Conservation (phyloP, 2,888 invertebrate species). For the Willowsia nigromaculata region DNA sequence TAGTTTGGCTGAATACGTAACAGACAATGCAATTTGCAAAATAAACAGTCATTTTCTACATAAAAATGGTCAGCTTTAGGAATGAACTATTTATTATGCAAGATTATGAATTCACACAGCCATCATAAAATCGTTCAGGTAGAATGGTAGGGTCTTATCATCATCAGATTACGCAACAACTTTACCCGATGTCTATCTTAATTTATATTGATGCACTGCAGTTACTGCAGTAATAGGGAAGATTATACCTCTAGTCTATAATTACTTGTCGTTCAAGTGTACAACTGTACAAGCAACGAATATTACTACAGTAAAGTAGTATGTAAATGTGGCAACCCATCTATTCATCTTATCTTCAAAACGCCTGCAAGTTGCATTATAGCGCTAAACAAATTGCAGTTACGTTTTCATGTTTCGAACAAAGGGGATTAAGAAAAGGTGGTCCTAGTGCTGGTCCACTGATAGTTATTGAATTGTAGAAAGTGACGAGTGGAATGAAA, state of each 20-base stretch:
- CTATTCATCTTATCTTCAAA: background rate
- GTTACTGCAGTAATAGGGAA: background rate
- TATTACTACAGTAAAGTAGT: background rate
- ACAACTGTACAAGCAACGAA: too few relatives aligned
- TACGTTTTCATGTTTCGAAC: background rate
- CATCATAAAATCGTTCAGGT: background rate
- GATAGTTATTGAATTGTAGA: too few relatives aligned
- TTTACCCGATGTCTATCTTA: background rate
- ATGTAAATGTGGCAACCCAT: background rate
- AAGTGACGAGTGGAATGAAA: too few relatives aligned
- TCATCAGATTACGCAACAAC: background rate
- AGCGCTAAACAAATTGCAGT: background rate
- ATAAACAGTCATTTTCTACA: too few relatives aligned
- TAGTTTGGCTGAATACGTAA: background rate
- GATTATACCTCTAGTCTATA: background rate
- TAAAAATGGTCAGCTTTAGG: background rate
- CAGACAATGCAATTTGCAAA: background rate
- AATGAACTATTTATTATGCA: background rate
- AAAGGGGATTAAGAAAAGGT: background rate
- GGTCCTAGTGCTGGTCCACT: background rate
- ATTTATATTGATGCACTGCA: background rate
- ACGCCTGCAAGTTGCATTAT: background rate
- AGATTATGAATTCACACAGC: background rate
- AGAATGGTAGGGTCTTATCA: background rate
- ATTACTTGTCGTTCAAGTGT: background rate